Evolutionary conservation across 2,888 invertebrate genomes (phyloP), one percentile per base, ranked within the genome.

Genomic region (Cosmorhoe ocellata): DNA sequence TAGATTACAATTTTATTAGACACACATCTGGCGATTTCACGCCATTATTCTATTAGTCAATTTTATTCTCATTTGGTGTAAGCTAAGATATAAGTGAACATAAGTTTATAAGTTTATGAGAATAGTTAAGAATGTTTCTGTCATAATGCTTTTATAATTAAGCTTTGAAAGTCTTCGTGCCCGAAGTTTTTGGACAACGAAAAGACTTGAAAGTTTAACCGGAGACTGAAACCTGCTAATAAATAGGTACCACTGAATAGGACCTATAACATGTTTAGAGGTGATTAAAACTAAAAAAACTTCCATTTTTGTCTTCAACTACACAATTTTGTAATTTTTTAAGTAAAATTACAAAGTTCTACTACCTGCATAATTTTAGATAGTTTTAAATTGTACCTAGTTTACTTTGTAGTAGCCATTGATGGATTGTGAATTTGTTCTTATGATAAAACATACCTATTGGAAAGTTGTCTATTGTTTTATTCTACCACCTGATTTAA

Each of bases 271-370:
- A n/a, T n/a, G n/a, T n/a, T n/a, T n/a, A n/a, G n/a, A n/a, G n/a
- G n/a, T n/a, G n/a, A n/a, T n/a, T n/a, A n/a, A n/a, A n/a, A n/a
- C n/a, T n/a, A n/a, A n/a, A n/a, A n/a, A n/a, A n/a, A n/a, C n/a
- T n/a, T n/a, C n/a, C n/a, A n/a, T n/a, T n/a, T n/a, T n/a, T n/a
- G n/a, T n/a, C n/a, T n/a, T n/a, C n/a, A n/a, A n/a, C 18, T 52
- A 66, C 57, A 67, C 71, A 75, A 82, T 79, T 82, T 84, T 80
- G 82, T 79, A 80, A 69, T 82, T 84, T 86, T 84, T 75, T 76
- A 53, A 65, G 56, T 76, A 80, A 87, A 84, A 84, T 72, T 80
- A 79, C 81, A 83, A 84, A 80, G 77, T 82, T 80, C 67, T 74
- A 58, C 60, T 66, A 63, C 24, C 6, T 5, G 5, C 18, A 5